Percentiles rank a stretch among this genome's conserved stretches.
phyloP scores from a whole-genome alignment of 2,797 vertebrate genomes.

The Peromyscus aztecus region DNA sequence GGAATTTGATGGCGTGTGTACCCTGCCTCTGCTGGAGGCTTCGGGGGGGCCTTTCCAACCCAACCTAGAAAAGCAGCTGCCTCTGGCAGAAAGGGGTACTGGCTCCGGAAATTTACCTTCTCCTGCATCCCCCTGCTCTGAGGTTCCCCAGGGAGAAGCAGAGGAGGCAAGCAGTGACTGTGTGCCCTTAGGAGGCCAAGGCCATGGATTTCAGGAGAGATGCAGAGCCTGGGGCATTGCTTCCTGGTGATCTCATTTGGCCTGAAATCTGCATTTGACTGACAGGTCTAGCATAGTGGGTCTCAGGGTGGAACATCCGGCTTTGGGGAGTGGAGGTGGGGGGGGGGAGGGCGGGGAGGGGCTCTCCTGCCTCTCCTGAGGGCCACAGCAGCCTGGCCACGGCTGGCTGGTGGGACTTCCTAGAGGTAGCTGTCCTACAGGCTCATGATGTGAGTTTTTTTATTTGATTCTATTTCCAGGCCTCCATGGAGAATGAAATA shows the following conservation, averaged over 20 bases:
- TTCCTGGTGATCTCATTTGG: not conserved
- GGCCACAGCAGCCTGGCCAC: not conserved
- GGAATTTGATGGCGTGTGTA: not conserved
- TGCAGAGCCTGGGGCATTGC: rapidly evolving
- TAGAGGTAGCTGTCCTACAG: not conserved
- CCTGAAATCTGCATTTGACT: not conserved
- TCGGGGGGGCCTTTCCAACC: not conserved
- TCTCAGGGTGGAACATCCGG: not conserved
- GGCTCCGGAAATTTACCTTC: not conserved
- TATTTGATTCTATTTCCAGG: slow-evolving; percentile 58
- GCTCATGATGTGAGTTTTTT: slow-evolving; percentile 26
- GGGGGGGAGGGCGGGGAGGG: too few relatives aligned
- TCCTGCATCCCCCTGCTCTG: too few relatives aligned
- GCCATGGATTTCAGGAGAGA: not conserved
- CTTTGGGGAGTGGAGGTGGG: not conserved
- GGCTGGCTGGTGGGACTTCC: too few relatives aligned
- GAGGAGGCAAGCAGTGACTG: too few relatives aligned
- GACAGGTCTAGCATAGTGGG: not conserved
- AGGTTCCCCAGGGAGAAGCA: not conserved
- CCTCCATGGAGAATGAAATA: slow-evolving; percentile 45
- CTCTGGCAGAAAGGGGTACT: not conserved
- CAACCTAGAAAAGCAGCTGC: not conserved
- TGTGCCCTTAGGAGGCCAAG: not conserved
- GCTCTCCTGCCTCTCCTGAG: not conserved
- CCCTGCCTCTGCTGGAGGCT: not conserved